Conservation (phyloP, 2,888 invertebrate species). For the Phaedon cochleariae region DNA sequence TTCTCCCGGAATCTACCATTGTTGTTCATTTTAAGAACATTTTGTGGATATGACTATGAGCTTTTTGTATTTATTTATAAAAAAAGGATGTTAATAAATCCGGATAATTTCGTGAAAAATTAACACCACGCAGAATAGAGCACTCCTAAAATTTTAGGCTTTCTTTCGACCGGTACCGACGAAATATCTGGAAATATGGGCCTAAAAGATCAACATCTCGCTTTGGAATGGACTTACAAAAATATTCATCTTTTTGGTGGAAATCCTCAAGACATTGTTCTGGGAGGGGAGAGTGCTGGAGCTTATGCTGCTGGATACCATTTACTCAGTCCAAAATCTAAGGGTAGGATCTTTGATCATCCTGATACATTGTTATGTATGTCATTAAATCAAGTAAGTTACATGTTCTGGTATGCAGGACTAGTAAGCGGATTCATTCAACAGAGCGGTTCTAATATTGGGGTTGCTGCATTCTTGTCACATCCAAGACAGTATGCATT, state of each 20-base stretch:
- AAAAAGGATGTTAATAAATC: no score
- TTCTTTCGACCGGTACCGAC: neutral
- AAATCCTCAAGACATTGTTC: constrained; percentile 1
- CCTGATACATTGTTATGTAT: no score
- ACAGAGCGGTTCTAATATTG: constrained; percentile 7
- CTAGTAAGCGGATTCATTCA: constrained; percentile 5
- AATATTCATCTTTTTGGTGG: constrained; percentile 18
- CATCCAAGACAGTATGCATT: constrained; percentile 8
- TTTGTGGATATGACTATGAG: no score
- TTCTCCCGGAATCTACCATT: no score
- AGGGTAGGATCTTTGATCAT: no score
- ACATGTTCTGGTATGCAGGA: neutral
- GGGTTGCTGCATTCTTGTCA: neutral
- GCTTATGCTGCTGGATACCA: constrained; percentile 3
- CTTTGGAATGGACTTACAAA: constrained; percentile 12
- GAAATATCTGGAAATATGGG: constrained; percentile 16
- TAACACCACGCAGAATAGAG: no score
- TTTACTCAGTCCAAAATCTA: neutral
- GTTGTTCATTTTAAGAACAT: no score
- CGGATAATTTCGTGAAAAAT: no score
- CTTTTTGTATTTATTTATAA: no score
- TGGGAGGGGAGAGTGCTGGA: constrained; percentile 11
- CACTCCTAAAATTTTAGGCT: no score
- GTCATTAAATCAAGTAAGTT: no score
- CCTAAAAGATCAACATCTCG: constrained; percentile 17